phyloP scores from a whole-genome alignment of 2,113 vertebrate genomes.

The Phodopus roborovskii region DNA sequence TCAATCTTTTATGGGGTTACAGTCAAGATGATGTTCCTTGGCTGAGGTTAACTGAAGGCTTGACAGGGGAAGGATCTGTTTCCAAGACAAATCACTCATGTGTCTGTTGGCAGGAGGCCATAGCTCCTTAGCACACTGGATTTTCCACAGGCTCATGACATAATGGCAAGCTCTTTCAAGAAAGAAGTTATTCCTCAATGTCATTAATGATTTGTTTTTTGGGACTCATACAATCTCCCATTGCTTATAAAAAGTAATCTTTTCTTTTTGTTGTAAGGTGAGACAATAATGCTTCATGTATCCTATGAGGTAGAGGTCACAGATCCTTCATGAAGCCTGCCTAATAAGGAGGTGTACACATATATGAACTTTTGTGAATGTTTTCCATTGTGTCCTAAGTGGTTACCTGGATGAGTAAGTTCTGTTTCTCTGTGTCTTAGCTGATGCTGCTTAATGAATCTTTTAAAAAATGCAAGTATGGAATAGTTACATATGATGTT shows the following conservation, averaged over 20 bases:
- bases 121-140: neutral
- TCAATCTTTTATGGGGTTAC: neutral
- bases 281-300: neutral
- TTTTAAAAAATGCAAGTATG: neutral
- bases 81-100: neutral
- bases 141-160: neutral
- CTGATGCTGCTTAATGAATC: neutral
- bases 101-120: neutral
- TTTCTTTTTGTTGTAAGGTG: too few species aligned
- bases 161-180: neutral
- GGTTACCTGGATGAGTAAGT: neutral
- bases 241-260: neutral
- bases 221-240: neutral
- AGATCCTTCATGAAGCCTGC: neutral
- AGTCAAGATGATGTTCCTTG: neutral
- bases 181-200: neutral
- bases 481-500: neutral
- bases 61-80: neutral
- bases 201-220: neutral
- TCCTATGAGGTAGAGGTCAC: neutral
- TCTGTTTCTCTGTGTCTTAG: neutral
- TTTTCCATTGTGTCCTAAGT: neutral
- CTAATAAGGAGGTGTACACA: neutral
- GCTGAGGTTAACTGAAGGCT: neutral
- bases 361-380: neutral